Evolutionary conservation across 64 coral and sea anemone genomes (phyloP), one percentile per base, ranked within the genome.

Genomic region (Porites australiensis): DNA sequence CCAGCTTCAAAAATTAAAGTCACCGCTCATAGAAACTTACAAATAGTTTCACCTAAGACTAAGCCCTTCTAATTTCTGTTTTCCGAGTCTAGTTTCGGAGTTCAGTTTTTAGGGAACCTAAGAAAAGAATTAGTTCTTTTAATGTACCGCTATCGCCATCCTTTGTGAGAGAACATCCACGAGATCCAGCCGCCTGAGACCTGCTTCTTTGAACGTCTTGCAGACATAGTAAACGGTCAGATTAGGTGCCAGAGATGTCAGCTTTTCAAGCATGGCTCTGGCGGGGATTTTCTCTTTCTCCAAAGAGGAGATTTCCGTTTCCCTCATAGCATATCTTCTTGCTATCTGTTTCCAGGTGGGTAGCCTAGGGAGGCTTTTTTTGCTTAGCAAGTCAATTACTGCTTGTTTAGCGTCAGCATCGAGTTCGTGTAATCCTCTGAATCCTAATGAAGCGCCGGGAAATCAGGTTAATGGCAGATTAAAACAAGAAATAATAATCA

Each of bases 341-440:
- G 79, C 79, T 5, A 82, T 60, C 16, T 82, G 79, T 18, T 82
- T 82, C 79, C 79, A 82, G 19, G 79, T 48, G 47, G 79, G 59
- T 43, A 82, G 79, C 9, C 79, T 60, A n/a, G 60, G 79, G 10
- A 82, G 58, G 3, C 79, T 23, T 64, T 82, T 82, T 57, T 82
- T 82, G 79, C 60, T 66, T 10, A 82, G 79, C 13, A 82, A 16
- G 44, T 82, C 79, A 66, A 44, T 48, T 3, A 82, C 18, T 58
- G 59, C 79, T 66, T 82, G 58, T 65, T 65, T 65, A 10, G 79
- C 64, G 4, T 18, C 44, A 9, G 2, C 15, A 13, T 82, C 43
- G 2, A 82, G 16, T 8, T 82, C 79, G 13, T 82, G 79, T 64
- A 82, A 64, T 15, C 79, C 79, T 82, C 23, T 82, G 19, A 82